Evolutionary conservation across 2,888 invertebrate genomes (phyloP), one percentile per base, ranked within the genome.

Genomic region (Notocelia uddmanniana): DNA sequence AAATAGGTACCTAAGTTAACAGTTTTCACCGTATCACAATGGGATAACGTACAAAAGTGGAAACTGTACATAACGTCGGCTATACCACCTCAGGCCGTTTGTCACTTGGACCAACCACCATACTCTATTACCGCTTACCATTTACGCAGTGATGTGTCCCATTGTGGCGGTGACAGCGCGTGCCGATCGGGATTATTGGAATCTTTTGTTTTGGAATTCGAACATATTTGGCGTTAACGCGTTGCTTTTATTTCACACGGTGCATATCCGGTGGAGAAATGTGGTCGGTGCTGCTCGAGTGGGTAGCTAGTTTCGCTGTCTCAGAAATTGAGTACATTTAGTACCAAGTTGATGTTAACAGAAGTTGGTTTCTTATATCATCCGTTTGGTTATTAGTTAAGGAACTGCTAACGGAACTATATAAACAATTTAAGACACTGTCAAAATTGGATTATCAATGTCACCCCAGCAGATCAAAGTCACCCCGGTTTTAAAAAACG

Each of bases 81-180:
- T 31, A 9, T 31, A 31, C 8, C 5, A 26, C 31, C 8, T 31
- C 31, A 31, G 26, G 31, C 31, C 31, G 31, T 31, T 75, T 62
- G n/a, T 76, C 21, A 59, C 77, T 80, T 79, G 72, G 19, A 57
- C 77, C 78, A 75, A 66, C 8, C 19, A 13, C 11, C 15, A 26
- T 23, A 54, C 69, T 75, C 75, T 75, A 78, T 79, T 80, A 80
- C 75, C 73, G 77, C 75, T 79, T 76, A 80, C 80, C 80, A 78
- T 82, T 80, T 82, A 76, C 74, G 81, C 70, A 69, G 66, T 76
- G 77, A 77, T 77, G 79, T 76, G 72, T 75, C 63, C 78, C 77
- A 81, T 81, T 80, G 80, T 80, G 76, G 62, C 55, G 31, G 52
- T 26, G 71, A 66, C 34, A 23, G 66, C 59, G 70, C 69, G 57